phyloP scores from a whole-genome alignment of 64 coral and sea anemone genomes.

The Actinia equina region DNA sequence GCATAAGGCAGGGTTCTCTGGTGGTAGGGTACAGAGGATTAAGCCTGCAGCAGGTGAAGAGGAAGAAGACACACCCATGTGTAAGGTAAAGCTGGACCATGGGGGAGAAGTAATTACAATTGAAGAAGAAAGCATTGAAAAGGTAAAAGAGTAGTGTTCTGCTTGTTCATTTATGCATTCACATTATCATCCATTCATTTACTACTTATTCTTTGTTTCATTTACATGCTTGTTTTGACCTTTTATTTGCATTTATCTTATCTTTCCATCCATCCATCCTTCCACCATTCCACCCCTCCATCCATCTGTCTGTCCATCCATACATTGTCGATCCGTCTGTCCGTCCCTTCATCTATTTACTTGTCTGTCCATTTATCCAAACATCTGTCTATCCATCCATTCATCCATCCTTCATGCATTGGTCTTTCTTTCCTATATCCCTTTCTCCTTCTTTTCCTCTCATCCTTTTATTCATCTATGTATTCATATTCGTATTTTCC shows the following conservation, averaged over 20 bases:
- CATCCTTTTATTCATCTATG: background rate
- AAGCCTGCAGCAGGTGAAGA: slow-evolving; percentile 25
- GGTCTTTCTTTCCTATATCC: background rate
- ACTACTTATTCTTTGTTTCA: background rate
- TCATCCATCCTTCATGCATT: background rate
- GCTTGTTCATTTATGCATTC: background rate
- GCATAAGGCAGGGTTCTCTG: slow-evolving; percentile 94
- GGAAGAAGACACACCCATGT: slow-evolving; percentile 66
- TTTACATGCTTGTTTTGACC: background rate
- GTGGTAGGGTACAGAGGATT: slow-evolving; percentile 78
- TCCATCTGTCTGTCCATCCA: no score
- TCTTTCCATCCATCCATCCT: no score
- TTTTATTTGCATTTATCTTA: no score
- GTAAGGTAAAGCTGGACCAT: slow-evolving; percentile 96
- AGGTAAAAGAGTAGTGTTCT: slow-evolving; percentile 38
- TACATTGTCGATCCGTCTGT: no score
- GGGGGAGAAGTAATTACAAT: slow-evolving; percentile 94
- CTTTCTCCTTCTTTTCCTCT: background rate
- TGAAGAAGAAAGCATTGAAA: slow-evolving; percentile 96
- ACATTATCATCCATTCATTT: background rate
- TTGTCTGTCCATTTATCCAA: background rate
- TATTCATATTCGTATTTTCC: background rate
- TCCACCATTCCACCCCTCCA: no score
- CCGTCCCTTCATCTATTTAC: no score
- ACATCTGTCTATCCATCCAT: background rate